Evolutionary conservation across 2,113 vertebrate species (phyloP), one percentile per base, ranked within the genome.

Genomic region (Daphoenositta chrysoptera): DNA sequence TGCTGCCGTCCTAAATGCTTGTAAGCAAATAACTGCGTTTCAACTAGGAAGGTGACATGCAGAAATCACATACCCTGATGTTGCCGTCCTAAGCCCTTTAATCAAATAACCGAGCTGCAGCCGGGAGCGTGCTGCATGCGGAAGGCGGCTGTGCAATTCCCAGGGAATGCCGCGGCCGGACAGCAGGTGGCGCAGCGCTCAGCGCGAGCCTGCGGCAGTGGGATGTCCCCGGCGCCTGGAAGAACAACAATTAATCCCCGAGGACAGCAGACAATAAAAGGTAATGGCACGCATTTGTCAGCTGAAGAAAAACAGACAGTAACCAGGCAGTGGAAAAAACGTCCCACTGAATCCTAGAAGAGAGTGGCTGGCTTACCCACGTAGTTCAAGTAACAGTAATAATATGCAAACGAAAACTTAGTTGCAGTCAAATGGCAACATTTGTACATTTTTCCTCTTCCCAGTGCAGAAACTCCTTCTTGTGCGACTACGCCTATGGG

Each of bases 131-230:
- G 44, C 66, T 60, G 48, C 61, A 24, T 53, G 42, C 21, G 21
- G 47, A 40, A 88, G 42, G n/a, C 69, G 44, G 54, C 42, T 7
- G 21, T 6, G 15, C 28, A 24, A 70, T 53, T 58, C 51, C 44
- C 56, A 33, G 14, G 9, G 8, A 77, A 26, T 79, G 47, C 92
- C 47, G 56, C 22, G 33, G 20, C 7, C 47, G 39, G 90, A 22
- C 91, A 80, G 91, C 91, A 93, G 91, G 90, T n/a, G 93, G 90
- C 91, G n/a, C 28, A 10, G 30, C 60, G 31, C n/a, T n/a, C n/a
- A n/a, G n/a, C n/a, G n/a, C n/a, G n/a, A n/a, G n/a, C n/a, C n/a
- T 17, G 18, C 26, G 37, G 20, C n/a, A 30, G 33, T 33, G 44
- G 42, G 42, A 16, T 28, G 2, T 27, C 50, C n/a, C 56, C 31